Conservation (phyloP, 64 coral and sea anemone species). For the Pocillopora damicornis region DNA sequence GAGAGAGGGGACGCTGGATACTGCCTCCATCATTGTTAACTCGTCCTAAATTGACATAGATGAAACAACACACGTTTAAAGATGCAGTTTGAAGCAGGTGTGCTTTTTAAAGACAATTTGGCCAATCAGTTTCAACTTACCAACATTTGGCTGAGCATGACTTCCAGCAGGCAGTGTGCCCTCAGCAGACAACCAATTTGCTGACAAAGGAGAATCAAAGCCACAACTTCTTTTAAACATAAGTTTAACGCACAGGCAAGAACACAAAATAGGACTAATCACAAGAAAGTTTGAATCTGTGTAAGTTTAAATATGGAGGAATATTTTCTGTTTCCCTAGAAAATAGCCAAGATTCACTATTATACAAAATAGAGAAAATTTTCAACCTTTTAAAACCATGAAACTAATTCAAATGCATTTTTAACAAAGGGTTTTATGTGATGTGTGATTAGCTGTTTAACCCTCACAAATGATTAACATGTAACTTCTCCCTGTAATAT, state of each 20-base stretch:
- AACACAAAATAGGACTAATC: not conserved
- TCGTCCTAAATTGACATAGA: not conserved
- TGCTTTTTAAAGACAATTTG: not conserved
- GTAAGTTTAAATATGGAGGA: not conserved
- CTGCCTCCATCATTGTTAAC: constrained; percentile 12
- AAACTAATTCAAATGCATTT: too few relatives aligned
- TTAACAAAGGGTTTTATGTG: too few relatives aligned
- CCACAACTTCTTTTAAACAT: not conserved
- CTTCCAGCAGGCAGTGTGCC: constrained; percentile 24
- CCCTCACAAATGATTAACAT: too few relatives aligned
- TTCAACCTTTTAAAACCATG: too few relatives aligned
- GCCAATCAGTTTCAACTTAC: not conserved
- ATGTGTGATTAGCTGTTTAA: too few relatives aligned
- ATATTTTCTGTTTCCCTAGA: too few relatives aligned
- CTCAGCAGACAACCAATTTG: constrained; percentile 80
- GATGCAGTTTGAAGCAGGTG: not conserved
- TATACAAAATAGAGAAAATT: not conserved
- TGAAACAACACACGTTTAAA: not conserved
- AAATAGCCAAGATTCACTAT: not conserved
- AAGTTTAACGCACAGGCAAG: not conserved
- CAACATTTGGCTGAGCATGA: not conserved
- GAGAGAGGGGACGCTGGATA: constrained; percentile 15
- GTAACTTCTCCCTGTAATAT: too few relatives aligned
- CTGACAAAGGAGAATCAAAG: constrained; percentile 25
- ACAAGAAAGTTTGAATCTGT: not conserved